phyloP scores from a whole-genome alignment of 2,888 invertebrate species.

The Galerucella calmariensis region DNA sequence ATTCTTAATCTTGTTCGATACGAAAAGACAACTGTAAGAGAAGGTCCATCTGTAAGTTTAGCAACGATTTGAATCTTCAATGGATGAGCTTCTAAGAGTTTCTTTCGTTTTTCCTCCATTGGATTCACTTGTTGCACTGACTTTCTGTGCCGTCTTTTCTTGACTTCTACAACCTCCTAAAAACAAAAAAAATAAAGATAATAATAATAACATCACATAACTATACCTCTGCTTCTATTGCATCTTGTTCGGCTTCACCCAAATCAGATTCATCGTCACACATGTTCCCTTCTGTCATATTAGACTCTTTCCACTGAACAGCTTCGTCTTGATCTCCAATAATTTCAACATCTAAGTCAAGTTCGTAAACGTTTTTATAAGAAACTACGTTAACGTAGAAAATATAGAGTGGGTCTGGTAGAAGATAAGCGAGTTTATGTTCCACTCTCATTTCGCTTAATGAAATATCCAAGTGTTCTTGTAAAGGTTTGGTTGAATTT shows the following conservation, averaged over 20 bases:
- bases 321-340: conserved; percentile 80
- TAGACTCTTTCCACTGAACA: conserved; percentile 67
- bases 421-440: conserved; percentile 77
- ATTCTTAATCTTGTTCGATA: conserved; percentile 79
- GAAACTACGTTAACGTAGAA: conserved; percentile 87
- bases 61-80: conserved; percentile 75
- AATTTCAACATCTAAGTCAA: conserved; percentile 67
- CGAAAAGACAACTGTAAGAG: conserved; percentile 74
- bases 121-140: conserved; percentile 72
- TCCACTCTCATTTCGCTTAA: conserved; percentile 83
- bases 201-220: too few species aligned
- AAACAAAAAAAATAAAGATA: not conserved
- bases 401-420: conserved; percentile 86
- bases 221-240: conserved; percentile 27
- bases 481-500: conserved; percentile 87
- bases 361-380: conserved; percentile 80
- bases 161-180: conserved; percentile 61
- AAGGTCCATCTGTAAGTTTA: conserved; percentile 71
- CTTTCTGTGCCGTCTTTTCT: conserved; percentile 74
- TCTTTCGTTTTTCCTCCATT: conserved; percentile 75
- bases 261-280: conserved; percentile 61
- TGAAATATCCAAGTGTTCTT: conserved; percentile 85
- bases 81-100: conserved; percentile 78
- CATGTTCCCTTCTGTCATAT: conserved; percentile 71
- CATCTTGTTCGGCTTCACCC: conserved; percentile 48